These are phyloP conservation scores for Polydrusus pterygomalis DNA, from an alignment of 2,888 invertebrate genomes.

Conservation along the genomic window DNA sequence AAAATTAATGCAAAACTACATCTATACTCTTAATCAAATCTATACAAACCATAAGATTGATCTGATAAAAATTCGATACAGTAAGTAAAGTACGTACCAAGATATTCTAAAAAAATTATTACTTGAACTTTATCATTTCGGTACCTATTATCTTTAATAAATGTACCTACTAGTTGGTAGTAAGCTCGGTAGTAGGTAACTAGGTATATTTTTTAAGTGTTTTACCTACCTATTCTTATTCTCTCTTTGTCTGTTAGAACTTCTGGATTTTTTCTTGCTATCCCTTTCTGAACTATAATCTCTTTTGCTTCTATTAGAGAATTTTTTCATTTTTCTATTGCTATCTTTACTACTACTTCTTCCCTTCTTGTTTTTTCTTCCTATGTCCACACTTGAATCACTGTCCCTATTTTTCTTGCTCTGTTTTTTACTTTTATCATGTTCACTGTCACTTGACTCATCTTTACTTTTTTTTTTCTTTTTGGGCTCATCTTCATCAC, in stretches of 20 bases:
- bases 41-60: no score
- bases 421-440: slow-evolving; percentile 58
- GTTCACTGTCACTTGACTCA: slow-evolving; percentile 60
- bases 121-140: no score
- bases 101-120: background rate
- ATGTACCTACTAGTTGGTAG: no score
- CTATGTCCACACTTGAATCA: slow-evolving; percentile 15
- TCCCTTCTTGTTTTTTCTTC: slow-evolving; percentile 52
- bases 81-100: no score
- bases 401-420: slow-evolving; percentile 30
- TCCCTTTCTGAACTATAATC: slow-evolving; percentile 1
- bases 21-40: no score
- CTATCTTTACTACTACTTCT: slow-evolving; percentile 46
- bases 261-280: slow-evolving; percentile 4
- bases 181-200: no score
- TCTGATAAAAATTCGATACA: no score
- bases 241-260: background rate
- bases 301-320: slow-evolving; percentile 20
- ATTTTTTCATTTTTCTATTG: slow-evolving; percentile 29
- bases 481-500: slow-evolving; percentile 61
- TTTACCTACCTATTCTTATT: slow-evolving; percentile 20
- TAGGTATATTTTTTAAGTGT: no score
- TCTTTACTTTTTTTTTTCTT: slow-evolving; percentile 54
- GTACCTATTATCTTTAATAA: no score
- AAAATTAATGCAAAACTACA: no score